phyloP scores from a whole-genome alignment of 1,140 invertebrate species.

The Drosophila pseudoananassae region DNA sequence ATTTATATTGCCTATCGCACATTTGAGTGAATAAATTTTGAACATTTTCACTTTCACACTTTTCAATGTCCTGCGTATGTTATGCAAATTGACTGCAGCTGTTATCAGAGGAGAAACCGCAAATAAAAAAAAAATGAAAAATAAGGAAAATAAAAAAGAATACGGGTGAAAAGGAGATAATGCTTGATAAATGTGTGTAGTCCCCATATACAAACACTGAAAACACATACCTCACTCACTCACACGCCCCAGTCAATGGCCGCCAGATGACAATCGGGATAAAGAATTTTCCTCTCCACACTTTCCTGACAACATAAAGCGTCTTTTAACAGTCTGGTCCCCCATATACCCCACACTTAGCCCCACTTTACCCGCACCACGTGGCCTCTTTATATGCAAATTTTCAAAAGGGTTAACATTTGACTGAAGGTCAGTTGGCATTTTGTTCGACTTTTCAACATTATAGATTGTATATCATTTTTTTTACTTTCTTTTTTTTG shows the following conservation, averaged over 20 bases:
- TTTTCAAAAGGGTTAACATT: slow-evolving; percentile 77
- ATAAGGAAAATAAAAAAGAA: slow-evolving; percentile 46
- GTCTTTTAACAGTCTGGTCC: slow-evolving; percentile 65
- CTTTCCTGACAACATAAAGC: slow-evolving; percentile 66
- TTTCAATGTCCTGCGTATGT: slow-evolving; percentile 51
- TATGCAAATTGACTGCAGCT: slow-evolving; percentile 79
- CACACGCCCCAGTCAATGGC: slow-evolving; percentile 39
- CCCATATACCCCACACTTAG: not conserved
- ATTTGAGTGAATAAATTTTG: slow-evolving; percentile 66
- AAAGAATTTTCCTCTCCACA: slow-evolving; percentile 49
- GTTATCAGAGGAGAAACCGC: slow-evolving; percentile 55
- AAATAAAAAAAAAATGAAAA: slow-evolving; percentile 32
- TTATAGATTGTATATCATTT: slow-evolving; percentile 74
- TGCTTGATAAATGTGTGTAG: slow-evolving; percentile 76
- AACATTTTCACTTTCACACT: slow-evolving; percentile 63
- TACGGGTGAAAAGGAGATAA: slow-evolving; percentile 61
- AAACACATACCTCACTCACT: slow-evolving; percentile 11
- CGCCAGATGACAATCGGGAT: slow-evolving; percentile 50
- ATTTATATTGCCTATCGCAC: slow-evolving; percentile 65
- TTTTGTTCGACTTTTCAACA: slow-evolving; percentile 63
- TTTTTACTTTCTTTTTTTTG: slow-evolving; percentile 14
- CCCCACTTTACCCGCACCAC: not conserved
- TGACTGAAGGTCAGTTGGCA: slow-evolving; percentile 76
- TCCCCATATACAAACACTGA: slow-evolving; percentile 28
- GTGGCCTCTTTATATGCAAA: slow-evolving; percentile 76